Evolutionary conservation across 2,888 invertebrate genomes (phyloP), one percentile per base, ranked within the genome.

Genomic region (Sphaerophoria taeniata): DNA sequence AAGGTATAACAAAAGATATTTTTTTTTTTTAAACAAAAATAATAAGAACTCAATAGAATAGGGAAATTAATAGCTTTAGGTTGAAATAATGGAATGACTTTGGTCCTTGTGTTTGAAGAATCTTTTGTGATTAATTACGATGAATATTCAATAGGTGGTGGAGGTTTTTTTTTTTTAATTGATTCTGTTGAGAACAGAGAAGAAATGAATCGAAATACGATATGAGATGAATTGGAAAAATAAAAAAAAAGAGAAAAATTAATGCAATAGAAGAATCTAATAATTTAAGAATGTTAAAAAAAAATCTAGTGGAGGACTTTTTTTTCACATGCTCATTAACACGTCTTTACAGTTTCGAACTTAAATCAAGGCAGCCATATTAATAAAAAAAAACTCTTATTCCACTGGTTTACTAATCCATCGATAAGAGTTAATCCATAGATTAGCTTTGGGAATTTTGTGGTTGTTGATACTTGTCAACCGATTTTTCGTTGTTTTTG

Each of bases 101-200:
- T 3, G 16, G 24, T 61, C 4, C 39, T 3, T 33, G 3, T 31
- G 7, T 31, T 12, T n/a, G 31, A 11, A 47, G 34, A 33, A 6
- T 47, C 33, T 72, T 49, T 60, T 56, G n/a, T 43, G 58, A 75
- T 75, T 67, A 67, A 75, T 58, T 58, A 39, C 31, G 39, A 31
- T n/a, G 31, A 49, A 72, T 33, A 36, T 33, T 45, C 12, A 47
- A 24, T 34, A 33, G 53, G 43, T 58, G 1, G 14, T 24, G 24
- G 1, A 2, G 24, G 2, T 1, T 24, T 24, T 24, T 24, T 24
- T 24, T 24, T 24, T 24, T 24, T 24, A 43, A 9, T 11, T 9
- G 43, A 43, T 0, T 60, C 16, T 11, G 14, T 55, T 14, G 14
- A 47, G 5, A 5, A 1, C 31, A 16, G 9, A 11, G 36, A 65